Percentiles rank a stretch among this genome's conserved stretches.
Conservation (phyloP, 2,797 vertebrate genomes). For the Danio kyathit region DNA sequence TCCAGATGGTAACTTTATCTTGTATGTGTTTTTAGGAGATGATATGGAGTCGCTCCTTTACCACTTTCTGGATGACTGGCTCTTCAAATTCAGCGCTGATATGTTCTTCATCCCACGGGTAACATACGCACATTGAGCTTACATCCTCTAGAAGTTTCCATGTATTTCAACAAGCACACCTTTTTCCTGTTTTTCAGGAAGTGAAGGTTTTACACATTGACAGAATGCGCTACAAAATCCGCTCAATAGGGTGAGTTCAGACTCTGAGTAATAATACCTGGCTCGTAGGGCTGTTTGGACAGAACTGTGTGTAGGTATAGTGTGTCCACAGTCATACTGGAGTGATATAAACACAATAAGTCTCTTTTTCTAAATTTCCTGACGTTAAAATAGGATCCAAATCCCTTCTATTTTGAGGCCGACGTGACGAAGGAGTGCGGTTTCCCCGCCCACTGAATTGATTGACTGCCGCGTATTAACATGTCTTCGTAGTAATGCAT, state of each 20-base stretch:
- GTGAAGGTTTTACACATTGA: slow-evolving; percentile 93
- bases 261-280: not conserved
- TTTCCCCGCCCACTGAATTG: too few relatives aligned
- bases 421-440: too few relatives aligned
- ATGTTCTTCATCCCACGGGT: slow-evolving; percentile 97
- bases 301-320: too few relatives aligned
- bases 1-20: slow-evolving; percentile 79
- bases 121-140: slow-evolving; percentile 58
- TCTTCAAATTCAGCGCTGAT: slow-evolving; percentile 95
- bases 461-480: too few relatives aligned
- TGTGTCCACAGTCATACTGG: too few relatives aligned
- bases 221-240: slow-evolving; percentile 86
- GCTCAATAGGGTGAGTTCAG: slow-evolving; percentile 93
- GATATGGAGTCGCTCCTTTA: slow-evolving; percentile 95
- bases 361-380: too few relatives aligned
- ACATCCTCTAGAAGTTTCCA: too few relatives aligned
- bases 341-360: too few relatives aligned
- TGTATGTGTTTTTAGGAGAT: slow-evolving; percentile 77
- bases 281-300: too few relatives aligned
- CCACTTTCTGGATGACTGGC: slow-evolving; percentile 95
- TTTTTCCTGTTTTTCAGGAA: slow-evolving; percentile 79
- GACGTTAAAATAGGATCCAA: too few relatives aligned
- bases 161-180: not conserved
- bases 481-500: too few relatives aligned
- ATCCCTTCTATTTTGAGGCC: too few relatives aligned